phyloP scores from a whole-genome alignment of 2,888 invertebrate species.

The Drosophila anomelani region DNA sequence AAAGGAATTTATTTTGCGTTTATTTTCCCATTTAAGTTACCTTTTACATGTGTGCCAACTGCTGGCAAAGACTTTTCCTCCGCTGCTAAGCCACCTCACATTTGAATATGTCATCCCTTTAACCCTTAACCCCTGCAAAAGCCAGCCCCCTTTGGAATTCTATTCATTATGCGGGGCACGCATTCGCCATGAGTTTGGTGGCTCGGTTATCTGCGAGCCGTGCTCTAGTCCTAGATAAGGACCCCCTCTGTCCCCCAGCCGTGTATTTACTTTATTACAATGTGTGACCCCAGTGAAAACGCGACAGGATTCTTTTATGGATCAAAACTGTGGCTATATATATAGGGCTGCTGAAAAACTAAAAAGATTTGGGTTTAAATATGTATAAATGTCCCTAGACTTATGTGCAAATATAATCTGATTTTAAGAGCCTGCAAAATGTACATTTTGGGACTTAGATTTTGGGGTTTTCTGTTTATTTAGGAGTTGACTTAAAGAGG shows the following conservation, averaged over 20 bases:
- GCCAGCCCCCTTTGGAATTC: slow-evolving; percentile 17
- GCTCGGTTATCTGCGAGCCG: slow-evolving; percentile 61
- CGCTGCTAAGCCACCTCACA: slow-evolving; percentile 12
- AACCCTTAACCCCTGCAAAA: slow-evolving; percentile 16
- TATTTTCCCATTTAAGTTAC: slow-evolving; percentile 23
- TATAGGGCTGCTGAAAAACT: slow-evolving; percentile 9
- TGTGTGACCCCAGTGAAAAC: slow-evolving; percentile 40
- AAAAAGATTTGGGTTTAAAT: slow-evolving; percentile 9
- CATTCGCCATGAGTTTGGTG: slow-evolving; percentile 65
- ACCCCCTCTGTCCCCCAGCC: slow-evolving; percentile 9
- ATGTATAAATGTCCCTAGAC: background rate
- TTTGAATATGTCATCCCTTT: too few relatives aligned
- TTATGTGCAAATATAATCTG: background rate
- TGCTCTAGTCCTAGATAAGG: slow-evolving; percentile 56
- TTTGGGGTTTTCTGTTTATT: background rate
- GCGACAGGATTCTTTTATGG: slow-evolving; percentile 23
- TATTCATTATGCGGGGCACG: slow-evolving; percentile 72
- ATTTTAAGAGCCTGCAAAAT: background rate
- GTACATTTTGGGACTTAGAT: background rate
- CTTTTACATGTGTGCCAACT: slow-evolving; percentile 17
- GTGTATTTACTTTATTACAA: slow-evolving; percentile 44
- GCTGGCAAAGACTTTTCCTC: slow-evolving; percentile 17
- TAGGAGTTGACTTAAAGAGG: background rate
- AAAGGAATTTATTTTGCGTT: slow-evolving; percentile 21
- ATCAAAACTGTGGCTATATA: slow-evolving; percentile 4